Evolutionary conservation across 2,113 vertebrate genomes (phyloP).

Genomic region (Paralichthys olivaceus): DNA sequence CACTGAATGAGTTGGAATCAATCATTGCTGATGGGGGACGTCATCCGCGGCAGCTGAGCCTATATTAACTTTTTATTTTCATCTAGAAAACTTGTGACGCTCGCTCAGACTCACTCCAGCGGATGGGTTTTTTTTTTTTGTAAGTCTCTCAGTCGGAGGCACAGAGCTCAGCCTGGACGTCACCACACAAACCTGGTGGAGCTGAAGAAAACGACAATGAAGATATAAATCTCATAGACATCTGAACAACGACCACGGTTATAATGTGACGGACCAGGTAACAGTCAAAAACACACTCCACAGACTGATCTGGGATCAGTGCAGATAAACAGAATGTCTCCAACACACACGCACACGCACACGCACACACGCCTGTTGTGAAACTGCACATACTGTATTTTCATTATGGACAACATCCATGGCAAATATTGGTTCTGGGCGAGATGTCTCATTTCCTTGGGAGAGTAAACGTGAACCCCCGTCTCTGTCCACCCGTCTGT

Average conservation of each 20-base stretch:
- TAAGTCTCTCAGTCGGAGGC: too few species aligned
- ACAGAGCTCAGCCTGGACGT: background rate
- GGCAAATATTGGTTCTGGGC: slow-evolving; percentile 62
- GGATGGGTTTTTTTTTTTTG: too few species aligned
- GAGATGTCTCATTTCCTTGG: slow-evolving; percentile 57
- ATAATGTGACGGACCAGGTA: too few species aligned
- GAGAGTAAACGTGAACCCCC: slow-evolving; percentile 38
- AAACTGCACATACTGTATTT: slow-evolving; percentile 37
- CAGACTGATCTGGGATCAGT: slow-evolving; percentile 4
- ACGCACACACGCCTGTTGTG: slow-evolving; percentile 22
- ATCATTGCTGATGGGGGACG: slow-evolving; percentile 35
- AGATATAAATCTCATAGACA: too few species aligned
- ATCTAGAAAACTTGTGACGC: too few species aligned
- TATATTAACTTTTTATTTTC: too few species aligned
- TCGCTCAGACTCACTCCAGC: too few species aligned
- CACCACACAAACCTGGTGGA: background rate
- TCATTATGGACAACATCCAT: slow-evolving; percentile 46
- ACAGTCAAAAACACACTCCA: background rate
- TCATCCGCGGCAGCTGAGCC: background rate
- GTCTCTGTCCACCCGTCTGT: background rate
- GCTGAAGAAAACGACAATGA: too few species aligned
- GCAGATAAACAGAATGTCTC: slow-evolving; percentile 43
- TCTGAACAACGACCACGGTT: too few species aligned
- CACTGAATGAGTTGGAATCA: slow-evolving; percentile 34
- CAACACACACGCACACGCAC: slow-evolving; percentile 2